A percentile compares a stretch with the other conserved stretches of the same genome.
Evolutionary conservation across 2,888 invertebrate species (phyloP).

Genomic region (Mesorhabditis sp.): DNA sequence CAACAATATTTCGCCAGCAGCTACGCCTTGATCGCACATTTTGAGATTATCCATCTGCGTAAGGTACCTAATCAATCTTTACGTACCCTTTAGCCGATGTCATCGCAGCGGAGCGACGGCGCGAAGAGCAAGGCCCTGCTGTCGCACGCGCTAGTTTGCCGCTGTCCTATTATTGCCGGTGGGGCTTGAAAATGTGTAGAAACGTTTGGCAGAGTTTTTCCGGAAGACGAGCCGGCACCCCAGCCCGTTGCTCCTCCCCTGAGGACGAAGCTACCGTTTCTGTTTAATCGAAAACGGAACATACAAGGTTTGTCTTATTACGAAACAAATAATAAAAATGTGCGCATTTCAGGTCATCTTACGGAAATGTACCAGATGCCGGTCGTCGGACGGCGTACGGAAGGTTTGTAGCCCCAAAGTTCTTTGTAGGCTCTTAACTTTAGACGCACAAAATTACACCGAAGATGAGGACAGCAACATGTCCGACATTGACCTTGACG

Average conservation of each 20-base stretch:
- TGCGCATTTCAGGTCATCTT: no score
- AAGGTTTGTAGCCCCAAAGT: no score
- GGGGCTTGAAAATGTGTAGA: neutral
- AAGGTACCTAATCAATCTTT: neutral
- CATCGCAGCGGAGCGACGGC: neutral
- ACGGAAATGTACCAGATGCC: neutral
- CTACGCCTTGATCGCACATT: conserved; percentile 1
- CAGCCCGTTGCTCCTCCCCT: neutral
- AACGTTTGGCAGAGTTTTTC: neutral
- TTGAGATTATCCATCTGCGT: neutral
- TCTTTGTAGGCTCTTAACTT: neutral
- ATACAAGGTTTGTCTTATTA: neutral
- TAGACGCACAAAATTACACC: neutral
- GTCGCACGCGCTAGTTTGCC: conserved; percentile 3
- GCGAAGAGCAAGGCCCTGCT: conserved; percentile 1
- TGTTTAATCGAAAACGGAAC: neutral
- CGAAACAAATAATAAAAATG: neutral
- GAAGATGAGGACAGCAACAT: neutral
- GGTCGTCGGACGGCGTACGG: neutral
- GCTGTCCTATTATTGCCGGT: conserved; percentile 4
- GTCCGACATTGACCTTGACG: neutral
- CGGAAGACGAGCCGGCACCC: neutral
- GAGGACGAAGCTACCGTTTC: neutral
- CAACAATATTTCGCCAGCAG: neutral
- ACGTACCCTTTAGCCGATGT: neutral